These are phyloP conservation scores for Melanchra persicariae DNA, from an alignment of 2,888 invertebrate genomes.

Conservation along the genomic window DNA sequence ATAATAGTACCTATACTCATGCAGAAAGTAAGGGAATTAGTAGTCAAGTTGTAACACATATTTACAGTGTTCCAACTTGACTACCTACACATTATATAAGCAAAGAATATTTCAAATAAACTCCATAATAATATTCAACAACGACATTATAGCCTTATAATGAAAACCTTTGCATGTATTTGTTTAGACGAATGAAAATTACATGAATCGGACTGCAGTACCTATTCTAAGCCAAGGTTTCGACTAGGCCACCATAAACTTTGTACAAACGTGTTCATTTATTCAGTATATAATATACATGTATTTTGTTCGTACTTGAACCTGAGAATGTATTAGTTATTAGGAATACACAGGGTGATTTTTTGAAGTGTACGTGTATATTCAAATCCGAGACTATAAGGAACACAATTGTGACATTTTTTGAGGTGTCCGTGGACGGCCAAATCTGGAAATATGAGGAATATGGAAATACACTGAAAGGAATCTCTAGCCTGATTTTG, in stretches of 20 bases:
- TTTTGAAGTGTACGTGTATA: no score
- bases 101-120: constrained; percentile 23
- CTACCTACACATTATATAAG: not conserved
- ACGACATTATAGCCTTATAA: constrained; percentile 26
- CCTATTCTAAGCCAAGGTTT: constrained; percentile 43
- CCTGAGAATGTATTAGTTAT: not conserved
- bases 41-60: no score
- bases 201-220: constrained; percentile 33
- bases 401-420: no score
- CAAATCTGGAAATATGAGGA: no score
- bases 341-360: no score
- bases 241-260: constrained; percentile 26
- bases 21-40: no score
- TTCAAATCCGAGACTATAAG: no score
- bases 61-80: not conserved
- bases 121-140: constrained; percentile 16
- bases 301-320: not conserved
- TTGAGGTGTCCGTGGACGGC: no score
- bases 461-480: no score
- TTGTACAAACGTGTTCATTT: constrained; percentile 19
- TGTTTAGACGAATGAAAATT: constrained; percentile 42
- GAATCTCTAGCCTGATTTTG: no score
- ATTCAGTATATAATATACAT: constrained; percentile 7
- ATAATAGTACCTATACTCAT: no score
- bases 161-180: constrained; percentile 29